These are phyloP conservation scores for Muraenolepis orangiensis DNA, from an alignment of 2,797 vertebrate species.

Conservation along the genomic window DNA sequence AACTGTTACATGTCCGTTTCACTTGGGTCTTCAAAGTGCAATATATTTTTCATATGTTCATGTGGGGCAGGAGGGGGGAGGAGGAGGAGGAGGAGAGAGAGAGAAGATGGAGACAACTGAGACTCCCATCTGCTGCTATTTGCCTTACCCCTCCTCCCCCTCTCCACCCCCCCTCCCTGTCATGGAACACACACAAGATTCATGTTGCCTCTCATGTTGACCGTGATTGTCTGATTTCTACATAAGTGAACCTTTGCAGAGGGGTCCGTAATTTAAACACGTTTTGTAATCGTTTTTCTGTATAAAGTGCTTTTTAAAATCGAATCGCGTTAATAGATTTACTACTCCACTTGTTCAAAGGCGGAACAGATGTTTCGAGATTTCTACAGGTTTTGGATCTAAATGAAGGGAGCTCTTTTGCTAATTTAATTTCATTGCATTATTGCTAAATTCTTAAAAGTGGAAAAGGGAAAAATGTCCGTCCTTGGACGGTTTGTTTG, in stretches of 20 bases:
- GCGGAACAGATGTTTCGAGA: conserved; percentile 47
- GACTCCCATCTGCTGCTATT: conserved; percentile 70
- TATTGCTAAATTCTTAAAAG: neutral
- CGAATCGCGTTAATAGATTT: conserved; percentile 52
- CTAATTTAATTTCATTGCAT: conserved; percentile 26
- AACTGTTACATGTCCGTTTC: conserved; percentile 68
- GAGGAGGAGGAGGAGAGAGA: neutral
- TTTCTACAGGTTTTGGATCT: conserved; percentile 52
- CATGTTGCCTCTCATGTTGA: conserved; percentile 55
- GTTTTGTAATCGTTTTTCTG: conserved; percentile 43
- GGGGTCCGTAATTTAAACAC: conserved; percentile 35
- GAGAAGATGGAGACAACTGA: conserved; percentile 41
- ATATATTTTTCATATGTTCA: conserved; percentile 75
- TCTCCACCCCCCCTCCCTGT: conserved; percentile 42
- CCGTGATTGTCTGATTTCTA: conserved; percentile 31
- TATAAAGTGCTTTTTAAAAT: conserved; percentile 61
- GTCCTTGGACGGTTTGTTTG: conserved; percentile 34
- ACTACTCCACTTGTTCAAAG: conserved; percentile 49
- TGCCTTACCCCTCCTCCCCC: conserved; percentile 60
- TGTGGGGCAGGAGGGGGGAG: too few species aligned
- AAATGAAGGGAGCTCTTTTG: conserved; percentile 39
- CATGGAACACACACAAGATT: conserved; percentile 50
- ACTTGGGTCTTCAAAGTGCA: conserved; percentile 74
- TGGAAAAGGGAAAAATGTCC: conserved; percentile 35
- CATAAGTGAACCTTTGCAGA: conserved; percentile 41